Evolutionary conservation across 1,140 invertebrate genomes (phyloP), one percentile per base, ranked within the genome.

Genomic region (Pentalonia nigronervosa): DNA sequence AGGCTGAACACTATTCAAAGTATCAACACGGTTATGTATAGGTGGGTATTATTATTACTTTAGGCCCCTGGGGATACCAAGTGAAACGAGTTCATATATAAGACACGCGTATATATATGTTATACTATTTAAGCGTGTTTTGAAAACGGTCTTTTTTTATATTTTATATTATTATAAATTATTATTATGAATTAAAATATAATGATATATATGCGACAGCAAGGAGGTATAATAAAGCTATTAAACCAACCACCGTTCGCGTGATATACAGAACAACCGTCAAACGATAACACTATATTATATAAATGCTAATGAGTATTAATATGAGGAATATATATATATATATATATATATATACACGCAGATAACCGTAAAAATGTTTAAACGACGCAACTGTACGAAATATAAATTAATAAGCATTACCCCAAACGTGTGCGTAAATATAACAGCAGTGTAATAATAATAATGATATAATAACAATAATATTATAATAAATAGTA

Each of bases 331-430:
- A 41, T 41, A 20, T 50, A 50, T 53, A 21, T 53, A 53, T 41
- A 7, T 53, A 7, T 20, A 30, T n/a, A 14, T n/a, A 14, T 7
- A 34, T 76, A 30, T n/a, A 76, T 7, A n/a, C 7, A 76, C 60
- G 30, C 60, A 76, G 60, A 76, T 76, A 76, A 76, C 30, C 60
- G n/a, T n/a, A 14, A n/a, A 2, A 30, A 76, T 76, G n/a, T 76
- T n/a, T 76, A n/a, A 76, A n/a, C 60, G 60, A n/a, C 17, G 60
- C 1, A 6, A n/a, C 30, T 11, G 17, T n/a, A 20, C n/a, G 60
- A 76, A n/a, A n/a, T 76, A 76, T n/a, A 76, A 76, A 76, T n/a
- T 76, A 67, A 76, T 76, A 76, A 76, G 30, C 60, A 67, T 67
- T n/a, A 67, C 60, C 60, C 60, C n/a, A n/a, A 76, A 23, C 50